Percentiles rank a stretch among this genome's conserved stretches.
Evolutionary conservation across 2,113 vertebrate genomes (phyloP).

Genomic region (Todiramphus saurophagus): DNA sequence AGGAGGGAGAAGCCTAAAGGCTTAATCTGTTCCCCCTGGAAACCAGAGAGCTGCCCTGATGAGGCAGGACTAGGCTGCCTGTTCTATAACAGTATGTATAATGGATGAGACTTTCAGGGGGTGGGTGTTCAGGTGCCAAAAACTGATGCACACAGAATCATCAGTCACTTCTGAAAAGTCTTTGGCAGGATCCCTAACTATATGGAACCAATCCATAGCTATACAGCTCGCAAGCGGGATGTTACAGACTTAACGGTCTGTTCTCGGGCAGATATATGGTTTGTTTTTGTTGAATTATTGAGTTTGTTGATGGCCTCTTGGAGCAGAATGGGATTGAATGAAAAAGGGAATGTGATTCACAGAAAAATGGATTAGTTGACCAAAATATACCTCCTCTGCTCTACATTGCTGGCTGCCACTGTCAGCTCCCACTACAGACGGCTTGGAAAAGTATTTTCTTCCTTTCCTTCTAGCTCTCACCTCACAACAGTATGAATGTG

Average conservation of each 20-base stretch:
- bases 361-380: slow-evolving; percentile 35
- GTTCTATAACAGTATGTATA: slow-evolving; percentile 51
- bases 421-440: not conserved
- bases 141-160: slow-evolving; percentile 59
- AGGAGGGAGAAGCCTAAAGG: not conserved
- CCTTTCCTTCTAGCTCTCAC: not conserved
- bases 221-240: slow-evolving; percentile 35
- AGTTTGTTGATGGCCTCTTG: slow-evolving; percentile 62
- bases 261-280: slow-evolving; percentile 55
- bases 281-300: slow-evolving; percentile 66
- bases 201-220: slow-evolving; percentile 55
- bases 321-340: slow-evolving; percentile 55
- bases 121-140: slow-evolving; percentile 52
- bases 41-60: not conserved
- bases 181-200: slow-evolving; percentile 59
- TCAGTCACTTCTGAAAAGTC: slow-evolving; percentile 61
- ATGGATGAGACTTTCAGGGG: slow-evolving; percentile 59
- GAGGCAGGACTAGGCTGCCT: slow-evolving; percentile 8
- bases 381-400: slow-evolving; percentile 23
- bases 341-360: slow-evolving; percentile 62
- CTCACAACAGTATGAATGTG: not conserved
- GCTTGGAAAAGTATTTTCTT: not conserved
- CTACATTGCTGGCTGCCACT: not conserved
- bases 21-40: slow-evolving; percentile 31
- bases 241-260: slow-evolving; percentile 59